Conservation (phyloP, 2,888 invertebrate species). For the Lycocerus yunnanus region DNA sequence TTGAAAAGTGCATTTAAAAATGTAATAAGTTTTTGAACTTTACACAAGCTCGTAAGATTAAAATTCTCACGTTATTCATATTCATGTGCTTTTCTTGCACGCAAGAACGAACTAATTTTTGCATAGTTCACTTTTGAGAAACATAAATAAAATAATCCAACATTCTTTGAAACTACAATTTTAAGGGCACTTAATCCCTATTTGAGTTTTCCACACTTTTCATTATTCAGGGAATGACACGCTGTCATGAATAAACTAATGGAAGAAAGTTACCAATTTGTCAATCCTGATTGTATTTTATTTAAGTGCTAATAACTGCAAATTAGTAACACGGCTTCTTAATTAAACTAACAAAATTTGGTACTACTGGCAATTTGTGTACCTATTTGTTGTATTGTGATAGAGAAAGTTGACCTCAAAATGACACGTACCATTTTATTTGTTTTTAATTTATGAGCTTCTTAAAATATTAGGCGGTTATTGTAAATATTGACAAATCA, state of each 20-base stretch:
- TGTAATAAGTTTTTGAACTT: not conserved
- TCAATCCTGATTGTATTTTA: not conserved
- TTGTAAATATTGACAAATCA: not conserved
- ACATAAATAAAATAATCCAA: not conserved
- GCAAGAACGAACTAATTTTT: not conserved
- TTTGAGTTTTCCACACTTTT: not conserved
- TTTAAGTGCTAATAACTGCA: not conserved
- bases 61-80: not conserved
- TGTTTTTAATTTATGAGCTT: conserved; percentile 2
- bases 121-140: not conserved
- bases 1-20: not conserved
- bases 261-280: not conserved
- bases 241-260: not conserved
- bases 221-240: not conserved
- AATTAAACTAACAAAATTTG: not conserved
- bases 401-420: conserved; percentile 2
- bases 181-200: not conserved
- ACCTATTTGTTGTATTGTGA: not conserved
- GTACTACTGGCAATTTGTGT: not conserved
- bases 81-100: not conserved
- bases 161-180: not conserved
- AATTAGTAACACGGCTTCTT: not conserved
- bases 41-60: not conserved
- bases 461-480: not conserved
- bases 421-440: conserved; percentile 2